phyloP scores from a whole-genome alignment of 2,113 vertebrate species.

The Xiphophorus couchianus region DNA sequence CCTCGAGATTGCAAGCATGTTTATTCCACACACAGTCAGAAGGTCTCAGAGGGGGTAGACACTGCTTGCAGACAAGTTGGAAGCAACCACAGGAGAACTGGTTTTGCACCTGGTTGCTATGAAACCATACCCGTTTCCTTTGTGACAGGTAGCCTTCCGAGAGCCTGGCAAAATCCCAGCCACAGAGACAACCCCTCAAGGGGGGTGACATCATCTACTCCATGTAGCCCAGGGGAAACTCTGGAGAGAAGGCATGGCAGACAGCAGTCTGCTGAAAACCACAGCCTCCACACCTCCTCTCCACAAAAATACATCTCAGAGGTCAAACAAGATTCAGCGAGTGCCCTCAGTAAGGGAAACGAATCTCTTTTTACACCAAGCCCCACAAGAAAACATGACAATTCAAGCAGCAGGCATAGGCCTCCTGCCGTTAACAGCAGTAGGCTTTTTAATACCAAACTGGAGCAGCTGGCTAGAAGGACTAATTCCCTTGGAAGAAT shows the following conservation, averaged over 20 bases:
- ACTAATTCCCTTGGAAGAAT: constrained; percentile 86
- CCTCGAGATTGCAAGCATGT: constrained; percentile 51
- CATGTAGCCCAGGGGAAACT: constrained; percentile 75
- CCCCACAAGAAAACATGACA: constrained; percentile 36
- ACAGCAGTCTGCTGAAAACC: constrained; percentile 83
- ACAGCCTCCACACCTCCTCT: constrained; percentile 82
- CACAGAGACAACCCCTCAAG: constrained; percentile 66
- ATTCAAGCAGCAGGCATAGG: constrained; percentile 61
- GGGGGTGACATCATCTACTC: constrained; percentile 68
- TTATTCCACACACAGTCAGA: constrained; percentile 44
- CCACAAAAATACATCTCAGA: constrained; percentile 84
- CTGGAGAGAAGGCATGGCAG: constrained; percentile 85
- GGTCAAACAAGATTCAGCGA: constrained; percentile 32
- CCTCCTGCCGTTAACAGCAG: constrained; percentile 81
- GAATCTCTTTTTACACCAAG: constrained; percentile 44
- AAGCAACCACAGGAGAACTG: constrained; percentile 39
- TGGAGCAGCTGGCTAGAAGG: constrained; percentile 88
- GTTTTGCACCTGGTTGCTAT: constrained; percentile 68
- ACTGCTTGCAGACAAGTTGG: constrained; percentile 74
- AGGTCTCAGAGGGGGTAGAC: constrained; percentile 56
- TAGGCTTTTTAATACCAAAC: constrained; percentile 90
- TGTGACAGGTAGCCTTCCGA: constrained; percentile 82
- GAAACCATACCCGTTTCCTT: constrained; percentile 58
- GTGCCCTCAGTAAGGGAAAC: constrained; percentile 29
- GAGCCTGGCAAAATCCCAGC: constrained; percentile 74